Evolutionary conservation across 2,797 vertebrate species (phyloP).

Genomic region (Bufotes viridis): DNA sequence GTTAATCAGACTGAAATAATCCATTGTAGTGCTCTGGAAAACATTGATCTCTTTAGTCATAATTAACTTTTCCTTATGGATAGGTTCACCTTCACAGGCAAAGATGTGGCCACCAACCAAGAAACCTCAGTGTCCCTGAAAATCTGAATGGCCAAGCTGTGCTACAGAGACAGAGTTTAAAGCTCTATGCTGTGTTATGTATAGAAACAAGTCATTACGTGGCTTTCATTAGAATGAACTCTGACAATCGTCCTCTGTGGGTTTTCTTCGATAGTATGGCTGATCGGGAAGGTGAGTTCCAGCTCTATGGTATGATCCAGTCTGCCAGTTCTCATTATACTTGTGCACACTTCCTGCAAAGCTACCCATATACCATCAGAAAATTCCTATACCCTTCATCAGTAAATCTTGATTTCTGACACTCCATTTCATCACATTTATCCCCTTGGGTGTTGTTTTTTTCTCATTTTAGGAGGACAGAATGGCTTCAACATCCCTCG

Average conservation of each 20-base stretch:
- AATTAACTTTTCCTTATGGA: neutral
- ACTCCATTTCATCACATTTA: neutral
- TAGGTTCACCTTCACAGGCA: constrained; percentile 83
- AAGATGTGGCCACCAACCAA: constrained; percentile 72
- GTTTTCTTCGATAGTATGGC: constrained; percentile 90
- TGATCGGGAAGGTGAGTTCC: constrained; percentile 79
- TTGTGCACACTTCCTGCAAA: neutral
- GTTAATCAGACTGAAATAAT: neutral
- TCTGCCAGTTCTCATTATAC: neutral
- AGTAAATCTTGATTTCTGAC: neutral
- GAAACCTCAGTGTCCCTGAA: constrained; percentile 67
- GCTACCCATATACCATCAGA: neutral
- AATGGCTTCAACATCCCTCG: constrained; percentile 85
- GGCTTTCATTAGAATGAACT: constrained; percentile 80
- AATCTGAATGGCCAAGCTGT: constrained; percentile 58
- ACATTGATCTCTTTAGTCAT: neutral
- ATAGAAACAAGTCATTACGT: constrained; percentile 89
- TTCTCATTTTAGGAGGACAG: constrained; percentile 75
- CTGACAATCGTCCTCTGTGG: constrained; percentile 74
- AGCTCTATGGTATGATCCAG: neutral
- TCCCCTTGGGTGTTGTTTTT: neutral
- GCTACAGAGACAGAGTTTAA: constrained; percentile 75
- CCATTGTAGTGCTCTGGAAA: neutral
- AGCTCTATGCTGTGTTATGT: constrained; percentile 83
- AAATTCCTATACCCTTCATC: neutral